Evolutionary conservation across 2,113 vertebrate species (phyloP), one percentile per base, ranked within the genome.

Genomic region (Paraplagusia blochii): DNA sequence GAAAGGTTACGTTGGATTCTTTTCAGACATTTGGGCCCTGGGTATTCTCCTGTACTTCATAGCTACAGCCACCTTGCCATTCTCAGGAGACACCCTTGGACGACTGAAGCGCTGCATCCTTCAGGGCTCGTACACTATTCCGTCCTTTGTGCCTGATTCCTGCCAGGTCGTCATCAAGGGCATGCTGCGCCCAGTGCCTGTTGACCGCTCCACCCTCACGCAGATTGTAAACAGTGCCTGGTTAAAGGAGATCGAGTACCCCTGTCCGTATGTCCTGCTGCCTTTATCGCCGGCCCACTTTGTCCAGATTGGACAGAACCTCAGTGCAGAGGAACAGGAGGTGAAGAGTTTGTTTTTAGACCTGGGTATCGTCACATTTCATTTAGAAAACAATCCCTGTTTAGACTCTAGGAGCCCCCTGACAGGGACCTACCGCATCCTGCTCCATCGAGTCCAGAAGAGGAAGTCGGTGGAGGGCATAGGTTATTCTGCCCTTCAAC

Each of bases 1-100:
- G 0, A 89, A 89, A 47, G 85, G 89, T 29, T 92, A 91, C 48
- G 4, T 62, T 0, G 91, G 91, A 17, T 47, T 36, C 15, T 74
- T 84, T 7, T 83, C 89, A 5, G 91, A 92, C 72, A 84, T 88
- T 60, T 92, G 91, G 91, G 91, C 90, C n/a, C 64, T 92, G 43
- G 91, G 91, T 4, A 76, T 92, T 36, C 78, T 92, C 34, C 70
- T 92, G 40, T 92, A 87, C 79, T 92, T 91, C 73, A 90, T 90
- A 73, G 85, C 83, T 45, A 91, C 90, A 0, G 87, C 83, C 47
- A 79, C 77, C 12, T 58, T 90, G 72, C 91, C 91, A 4, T 92
- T 92, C 64, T 58, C 33, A 0, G 91, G 85, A 2, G 86, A 87
- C 54, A 92, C 49, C 52, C 7, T 92, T 18, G 58, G 77, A 2